Base-by-base conservation (phyloP, 2,797 vertebrate genomes). In the Poeciliopsis turneri region DNA sequence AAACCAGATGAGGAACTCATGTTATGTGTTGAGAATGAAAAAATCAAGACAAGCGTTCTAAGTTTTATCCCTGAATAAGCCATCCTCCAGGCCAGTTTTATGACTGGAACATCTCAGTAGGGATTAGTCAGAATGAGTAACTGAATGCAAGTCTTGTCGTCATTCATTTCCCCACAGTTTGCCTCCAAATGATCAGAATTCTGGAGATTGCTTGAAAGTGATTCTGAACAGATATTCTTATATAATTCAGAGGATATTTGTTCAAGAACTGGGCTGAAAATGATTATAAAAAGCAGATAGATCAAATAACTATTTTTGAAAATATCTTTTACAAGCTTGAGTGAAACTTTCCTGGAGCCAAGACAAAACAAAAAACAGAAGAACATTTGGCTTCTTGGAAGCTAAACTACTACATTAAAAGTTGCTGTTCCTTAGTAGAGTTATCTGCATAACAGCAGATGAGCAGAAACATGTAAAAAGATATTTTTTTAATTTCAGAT, bases 111-210 rank as follows among this genome's bases (percentile, higher is more conserved):
- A 53, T 51, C 49, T 72, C 28, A 33, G 33, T 20, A 30, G 36
- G 78, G 51, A 49, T 77, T 47, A 80, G 11, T 80, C 75, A 80
- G 43, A 75, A n/a, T 70, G n/a, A 72, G 71, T 76, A 16, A 78
- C 20, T 77, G 23, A 76, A 68, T 70, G 46, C 13, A 71, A 16
- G 13, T 25, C 12, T 46, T 45, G 23, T 15, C 2, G 4, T n/a
- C n/a, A 15, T n/a, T 72, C 33, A 64, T 46, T 70, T 45, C 25
- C n/a, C 7, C 16, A n/a, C 39, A 43, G 25, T 28, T 71, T 45
- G n/a, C 80, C 72, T 82, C 18, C 59, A 49, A 69, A 68, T 41
- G 70, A 53, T 23, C 72, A 77, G 30, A 33, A 4, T 53, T 10
- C 13, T 68, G n/a, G 72, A 28, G 0, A 61, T 8, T 33, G 5